phyloP scores from a whole-genome alignment of 2,888 invertebrate species.

The Dryadula phaetusa region DNA sequence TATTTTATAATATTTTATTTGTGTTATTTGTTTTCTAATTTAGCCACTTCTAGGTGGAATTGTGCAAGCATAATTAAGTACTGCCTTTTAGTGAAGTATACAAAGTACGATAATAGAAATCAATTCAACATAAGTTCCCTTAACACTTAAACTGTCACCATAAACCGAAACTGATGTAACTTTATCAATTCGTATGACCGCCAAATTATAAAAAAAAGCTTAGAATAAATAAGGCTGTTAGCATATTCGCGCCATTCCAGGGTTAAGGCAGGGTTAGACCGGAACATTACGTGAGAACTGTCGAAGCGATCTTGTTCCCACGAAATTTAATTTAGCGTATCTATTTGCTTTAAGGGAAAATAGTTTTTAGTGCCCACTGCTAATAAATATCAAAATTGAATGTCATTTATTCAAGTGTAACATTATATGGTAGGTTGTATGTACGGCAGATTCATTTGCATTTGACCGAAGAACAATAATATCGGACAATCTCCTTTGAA shows the following conservation, averaged over 20 bases:
- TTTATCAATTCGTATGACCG: constrained; percentile 36
- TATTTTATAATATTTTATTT: too few relatives aligned
- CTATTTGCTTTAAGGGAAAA: constrained; percentile 23
- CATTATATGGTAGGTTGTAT: constrained; percentile 34
- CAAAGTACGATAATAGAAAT: too few relatives aligned
- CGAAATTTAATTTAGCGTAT: constrained; percentile 49
- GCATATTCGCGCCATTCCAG: constrained; percentile 63
- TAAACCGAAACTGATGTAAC: constrained; percentile 1
- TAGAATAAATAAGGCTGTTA: constrained; percentile 50
- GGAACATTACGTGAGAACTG: constrained; percentile 66
- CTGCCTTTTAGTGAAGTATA: too few relatives aligned
- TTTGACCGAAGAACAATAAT: constrained; percentile 63
- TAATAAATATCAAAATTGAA: constrained; percentile 34
- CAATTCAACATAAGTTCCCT: too few relatives aligned
- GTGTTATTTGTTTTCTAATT: too few relatives aligned
- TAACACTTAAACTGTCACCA: neutral
- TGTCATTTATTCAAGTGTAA: constrained; percentile 9
- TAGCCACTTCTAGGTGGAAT: too few relatives aligned
- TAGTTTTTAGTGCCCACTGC: neutral
- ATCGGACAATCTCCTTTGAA: constrained; percentile 50
- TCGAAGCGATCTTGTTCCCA: constrained; percentile 63
- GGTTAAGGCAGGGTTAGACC: constrained; percentile 68
- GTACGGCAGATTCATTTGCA: constrained; percentile 61
- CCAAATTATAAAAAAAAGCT: constrained; percentile 45
- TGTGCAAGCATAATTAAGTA: too few relatives aligned